A percentile compares a stretch with the other conserved stretches of the same genome.
These are phyloP conservation scores for Peucedramus taeniatus DNA, from an alignment of 2,113 vertebrate species.

Conservation along the genomic window DNA sequence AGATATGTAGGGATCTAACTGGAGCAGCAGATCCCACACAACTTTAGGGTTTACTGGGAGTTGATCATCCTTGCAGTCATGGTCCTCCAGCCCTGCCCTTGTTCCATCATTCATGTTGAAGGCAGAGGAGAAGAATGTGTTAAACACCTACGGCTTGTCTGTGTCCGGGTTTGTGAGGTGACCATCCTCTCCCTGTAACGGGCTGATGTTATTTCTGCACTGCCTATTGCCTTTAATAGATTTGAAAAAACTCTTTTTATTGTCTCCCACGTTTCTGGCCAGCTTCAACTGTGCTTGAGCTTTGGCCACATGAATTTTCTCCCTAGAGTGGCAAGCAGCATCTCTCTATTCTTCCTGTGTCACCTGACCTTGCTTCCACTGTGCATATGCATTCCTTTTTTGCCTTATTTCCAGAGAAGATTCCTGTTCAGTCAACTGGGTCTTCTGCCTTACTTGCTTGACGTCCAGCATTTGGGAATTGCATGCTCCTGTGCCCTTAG, in stretches of 20 bases:
- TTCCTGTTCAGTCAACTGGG: background rate
- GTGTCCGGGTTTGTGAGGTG: background rate
- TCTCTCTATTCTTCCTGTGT: background rate
- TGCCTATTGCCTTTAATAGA: background rate
- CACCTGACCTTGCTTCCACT: background rate
- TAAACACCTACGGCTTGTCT: background rate
- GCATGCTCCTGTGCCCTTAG: background rate
- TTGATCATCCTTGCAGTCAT: background rate
- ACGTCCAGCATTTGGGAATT: background rate
- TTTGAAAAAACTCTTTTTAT: background rate
- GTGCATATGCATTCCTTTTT: background rate
- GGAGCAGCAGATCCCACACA: fast-evolving
- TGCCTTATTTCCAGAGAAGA: background rate
- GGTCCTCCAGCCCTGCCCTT: background rate
- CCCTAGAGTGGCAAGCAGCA: background rate
- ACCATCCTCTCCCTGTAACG: background rate
- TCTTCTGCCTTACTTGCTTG: background rate
- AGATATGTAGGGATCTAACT: background rate
- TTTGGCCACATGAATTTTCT: background rate
- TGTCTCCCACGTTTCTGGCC: background rate
- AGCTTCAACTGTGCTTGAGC: background rate
- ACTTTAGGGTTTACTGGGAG: background rate
- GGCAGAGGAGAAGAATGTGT: background rate
- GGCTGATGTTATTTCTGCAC: background rate
- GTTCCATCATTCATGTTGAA: background rate